Evolutionary conservation across 2,888 invertebrate genomes (phyloP).

Genomic region (Eurytoma adleriae): DNA sequence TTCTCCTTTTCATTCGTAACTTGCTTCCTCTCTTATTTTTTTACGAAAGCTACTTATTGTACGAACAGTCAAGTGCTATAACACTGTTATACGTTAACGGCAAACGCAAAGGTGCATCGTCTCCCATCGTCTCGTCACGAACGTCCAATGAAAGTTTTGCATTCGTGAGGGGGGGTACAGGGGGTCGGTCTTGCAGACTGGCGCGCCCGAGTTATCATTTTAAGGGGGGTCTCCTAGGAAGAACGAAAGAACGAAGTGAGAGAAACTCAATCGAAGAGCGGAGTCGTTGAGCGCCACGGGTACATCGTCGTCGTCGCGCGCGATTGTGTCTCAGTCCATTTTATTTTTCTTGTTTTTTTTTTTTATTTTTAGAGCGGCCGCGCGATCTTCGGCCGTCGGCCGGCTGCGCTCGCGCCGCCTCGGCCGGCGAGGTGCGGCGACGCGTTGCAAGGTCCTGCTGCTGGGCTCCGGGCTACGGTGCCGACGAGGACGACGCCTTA

Average conservation of each 20-base stretch:
- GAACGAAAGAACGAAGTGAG: too few relatives aligned
- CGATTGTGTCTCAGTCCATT: not conserved
- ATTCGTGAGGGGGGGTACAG: too few relatives aligned
- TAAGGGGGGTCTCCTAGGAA: too few relatives aligned
- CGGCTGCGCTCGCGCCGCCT: too few relatives aligned
- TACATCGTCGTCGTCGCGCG: not conserved
- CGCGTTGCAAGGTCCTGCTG: slow-evolving; percentile 8
- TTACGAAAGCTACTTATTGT: slow-evolving; percentile 56
- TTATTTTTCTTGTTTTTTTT: not conserved
- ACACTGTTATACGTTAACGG: slow-evolving; percentile 12
- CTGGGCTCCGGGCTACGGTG: not conserved
- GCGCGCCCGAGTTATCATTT: too few relatives aligned
- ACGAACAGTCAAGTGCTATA: slow-evolving; percentile 53
- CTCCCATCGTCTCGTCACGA: not conserved
- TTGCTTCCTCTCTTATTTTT: slow-evolving; percentile 1
- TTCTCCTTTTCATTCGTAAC: not conserved
- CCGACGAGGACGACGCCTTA: slow-evolving; percentile 76
- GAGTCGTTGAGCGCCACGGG: too few relatives aligned
- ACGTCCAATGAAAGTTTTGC: not conserved
- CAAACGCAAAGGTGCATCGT: not conserved
- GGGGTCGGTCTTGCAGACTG: too few relatives aligned
- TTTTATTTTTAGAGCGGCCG: not conserved
- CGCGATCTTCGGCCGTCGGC: too few relatives aligned
- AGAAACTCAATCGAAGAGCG: too few relatives aligned
- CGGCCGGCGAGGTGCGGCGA: not conserved